Evolutionary conservation across 2,888 invertebrate species (phyloP).

Genomic region (Myopa testacea): DNA sequence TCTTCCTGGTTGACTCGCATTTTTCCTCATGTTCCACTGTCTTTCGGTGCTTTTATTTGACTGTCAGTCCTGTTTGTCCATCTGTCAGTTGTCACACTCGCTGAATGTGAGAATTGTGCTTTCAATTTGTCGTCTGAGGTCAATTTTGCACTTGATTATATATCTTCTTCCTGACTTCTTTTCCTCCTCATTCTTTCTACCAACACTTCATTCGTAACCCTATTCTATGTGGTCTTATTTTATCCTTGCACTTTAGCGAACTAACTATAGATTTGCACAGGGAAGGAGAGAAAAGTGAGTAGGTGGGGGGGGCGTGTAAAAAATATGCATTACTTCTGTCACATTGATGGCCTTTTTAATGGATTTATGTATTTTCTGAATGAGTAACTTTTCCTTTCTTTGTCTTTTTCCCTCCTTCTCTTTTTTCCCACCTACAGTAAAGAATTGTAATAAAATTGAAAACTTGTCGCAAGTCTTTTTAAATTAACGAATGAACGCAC

Average conservation of each 20-base stretch:
- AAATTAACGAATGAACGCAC: not conserved
- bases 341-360: slow-evolving; percentile 23
- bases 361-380: slow-evolving; percentile 13
- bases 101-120: not conserved
- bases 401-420: not conserved
- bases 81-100: slow-evolving; percentile 9
- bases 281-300: not conserved
- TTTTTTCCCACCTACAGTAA: not conserved
- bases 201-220: not conserved
- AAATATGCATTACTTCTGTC: slow-evolving; percentile 1
- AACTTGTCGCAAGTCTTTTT: slow-evolving; percentile 16
- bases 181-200: not conserved
- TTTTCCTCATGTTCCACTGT: not conserved
- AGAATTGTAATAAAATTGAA: slow-evolving; percentile 20
- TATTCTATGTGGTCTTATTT: not conserved
- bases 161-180: not conserved
- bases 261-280: not conserved
- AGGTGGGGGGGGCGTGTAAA: not conserved
- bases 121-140: slow-evolving; percentile 33
- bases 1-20: not conserved
- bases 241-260: not conserved
- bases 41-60: not conserved
- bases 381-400: not conserved
- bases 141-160: slow-evolving; percentile 35
- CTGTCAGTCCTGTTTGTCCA: not conserved